Conservation (phyloP, 2,113 vertebrate genomes). For the Chascanopsetta lugubris region DNA sequence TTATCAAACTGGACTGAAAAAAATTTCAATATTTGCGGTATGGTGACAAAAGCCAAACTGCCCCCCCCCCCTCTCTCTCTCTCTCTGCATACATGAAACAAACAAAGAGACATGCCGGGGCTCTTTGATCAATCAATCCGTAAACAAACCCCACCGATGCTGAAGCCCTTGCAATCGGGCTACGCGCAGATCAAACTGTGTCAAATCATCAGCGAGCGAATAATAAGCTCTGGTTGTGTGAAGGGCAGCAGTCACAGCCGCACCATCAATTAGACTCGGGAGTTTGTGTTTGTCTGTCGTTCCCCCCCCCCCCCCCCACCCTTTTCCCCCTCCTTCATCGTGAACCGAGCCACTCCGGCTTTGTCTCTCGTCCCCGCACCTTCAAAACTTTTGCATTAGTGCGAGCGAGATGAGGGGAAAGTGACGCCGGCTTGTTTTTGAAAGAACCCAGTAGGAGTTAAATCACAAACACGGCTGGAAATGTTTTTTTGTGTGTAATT, state of each 20-base stretch:
- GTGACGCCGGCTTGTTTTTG: slow-evolving; percentile 37
- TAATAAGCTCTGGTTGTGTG: slow-evolving; percentile 76
- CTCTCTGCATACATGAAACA: slow-evolving; percentile 74
- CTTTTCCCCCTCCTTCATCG: slow-evolving; percentile 62
- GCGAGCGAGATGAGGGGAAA: slow-evolving; percentile 41
- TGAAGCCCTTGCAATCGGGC: slow-evolving; percentile 67
- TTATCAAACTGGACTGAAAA: slow-evolving; percentile 63
- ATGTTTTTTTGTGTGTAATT: slow-evolving; percentile 13
- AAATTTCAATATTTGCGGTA: slow-evolving; percentile 55
- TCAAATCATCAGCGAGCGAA: slow-evolving; percentile 76
- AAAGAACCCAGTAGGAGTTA: slow-evolving; percentile 40
- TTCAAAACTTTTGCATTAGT: slow-evolving; percentile 58
- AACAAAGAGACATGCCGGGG: slow-evolving; percentile 69
- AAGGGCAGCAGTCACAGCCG: slow-evolving; percentile 76
- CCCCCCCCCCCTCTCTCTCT: no score
- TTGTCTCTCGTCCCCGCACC: slow-evolving; percentile 53
- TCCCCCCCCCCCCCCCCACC: no score
- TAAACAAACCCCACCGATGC: slow-evolving; percentile 77
- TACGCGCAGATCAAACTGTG: slow-evolving; percentile 77
- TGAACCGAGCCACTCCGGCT: slow-evolving; percentile 52
- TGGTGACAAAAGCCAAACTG: slow-evolving; percentile 67
- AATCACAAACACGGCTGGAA: slow-evolving; percentile 40
- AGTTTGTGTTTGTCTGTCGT: slow-evolving; percentile 49
- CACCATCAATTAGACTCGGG: slow-evolving; percentile 75
- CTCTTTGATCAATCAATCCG: slow-evolving; percentile 80